Evolutionary conservation across 2,113 vertebrate species (phyloP), one percentile per base, ranked within the genome.

Genomic region (Nematolebias whitei): DNA sequence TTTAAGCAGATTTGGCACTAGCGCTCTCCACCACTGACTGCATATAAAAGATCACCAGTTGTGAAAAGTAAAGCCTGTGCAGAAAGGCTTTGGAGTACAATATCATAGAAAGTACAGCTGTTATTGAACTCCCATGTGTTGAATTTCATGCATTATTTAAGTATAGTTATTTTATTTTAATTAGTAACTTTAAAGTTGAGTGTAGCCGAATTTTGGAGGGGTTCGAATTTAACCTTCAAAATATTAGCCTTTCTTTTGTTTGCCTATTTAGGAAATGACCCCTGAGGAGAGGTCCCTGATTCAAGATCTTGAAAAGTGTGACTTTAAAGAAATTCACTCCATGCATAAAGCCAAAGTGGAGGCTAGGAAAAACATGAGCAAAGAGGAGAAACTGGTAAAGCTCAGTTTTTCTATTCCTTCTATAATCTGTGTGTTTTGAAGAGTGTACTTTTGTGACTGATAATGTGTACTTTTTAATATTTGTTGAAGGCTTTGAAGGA

Each of bases 271-370:
- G 92, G 93, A 93, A 74, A 93, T 94, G 92, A 91, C 81, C 22
- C 26, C 78, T 3, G 83, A 92, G 29, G 93, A 95, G 66, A 84
- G 79, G 40, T 73, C 40, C 1, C 59, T 91, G 59, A 93, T 94
- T 56, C 22, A 52, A 18, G 71, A 92, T 41, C 87, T 94, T 43
- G 74, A 91, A 41, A 94, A 93, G 49, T 93, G 93, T 78, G 84
- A 93, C 75, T 93, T 94, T 67, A 79, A 79, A 35, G 91, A 93
- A 77, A 80, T 93, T 4, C 84, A 88, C 58, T 26, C 76, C 14
- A 92, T 93, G 86, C 92, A 93, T 70, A 92, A 85, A 82, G 78
- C 79, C 43, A 93, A 82, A 56, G 90, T 91, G 35, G 93, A 94
- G 79, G 85, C 86, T 22, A 85, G 84, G 52, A 94, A 87, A 48